These are phyloP conservation scores for Colletes gigas DNA, from an alignment of 1,140 invertebrate genomes.

Conservation along the genomic window DNA sequence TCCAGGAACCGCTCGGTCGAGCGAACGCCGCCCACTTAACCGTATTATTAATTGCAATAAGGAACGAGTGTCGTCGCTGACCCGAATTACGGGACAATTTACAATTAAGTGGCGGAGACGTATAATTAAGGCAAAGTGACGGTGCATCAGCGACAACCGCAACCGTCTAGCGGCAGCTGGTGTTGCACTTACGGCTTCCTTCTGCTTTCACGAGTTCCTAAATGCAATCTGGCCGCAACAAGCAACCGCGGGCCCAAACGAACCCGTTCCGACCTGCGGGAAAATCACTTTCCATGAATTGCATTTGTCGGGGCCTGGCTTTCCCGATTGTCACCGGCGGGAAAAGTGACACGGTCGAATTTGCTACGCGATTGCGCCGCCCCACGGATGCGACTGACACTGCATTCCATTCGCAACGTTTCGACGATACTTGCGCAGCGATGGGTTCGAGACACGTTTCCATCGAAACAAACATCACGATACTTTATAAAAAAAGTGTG, in stretches of 20 bases:
- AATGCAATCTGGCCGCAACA: conserved; percentile 34
- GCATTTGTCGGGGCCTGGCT: neutral
- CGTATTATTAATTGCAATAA: conserved; percentile 53
- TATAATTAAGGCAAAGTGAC: conserved; percentile 54
- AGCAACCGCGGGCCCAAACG: conserved; percentile 18
- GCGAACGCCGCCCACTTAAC: conserved; percentile 33
- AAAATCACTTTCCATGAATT: conserved; percentile 38
- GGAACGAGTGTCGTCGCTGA: conserved; percentile 34
- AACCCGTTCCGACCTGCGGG: neutral
- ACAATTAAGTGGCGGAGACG: conserved; percentile 45
- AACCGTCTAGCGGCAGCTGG: conserved; percentile 13
- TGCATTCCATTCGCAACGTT: conserved; percentile 9
- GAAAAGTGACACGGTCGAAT: neutral
- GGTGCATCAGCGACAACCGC: conserved; percentile 32
- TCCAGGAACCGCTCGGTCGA: conserved; percentile 23
- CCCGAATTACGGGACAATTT: conserved; percentile 54
- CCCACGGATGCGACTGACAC: neutral
- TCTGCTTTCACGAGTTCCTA: conserved; percentile 26
- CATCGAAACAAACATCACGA: too few relatives aligned
- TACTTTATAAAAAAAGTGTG: too few relatives aligned
- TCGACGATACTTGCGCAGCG: neutral
- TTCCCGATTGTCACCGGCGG: too few relatives aligned
- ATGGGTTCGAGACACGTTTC: too few relatives aligned
- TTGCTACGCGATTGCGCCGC: neutral
- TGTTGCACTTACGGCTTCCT: conserved; percentile 25